These are phyloP conservation scores for Drosophila kikkawai DNA, from an alignment of 1,140 invertebrate genomes.

Conservation along the genomic window DNA sequence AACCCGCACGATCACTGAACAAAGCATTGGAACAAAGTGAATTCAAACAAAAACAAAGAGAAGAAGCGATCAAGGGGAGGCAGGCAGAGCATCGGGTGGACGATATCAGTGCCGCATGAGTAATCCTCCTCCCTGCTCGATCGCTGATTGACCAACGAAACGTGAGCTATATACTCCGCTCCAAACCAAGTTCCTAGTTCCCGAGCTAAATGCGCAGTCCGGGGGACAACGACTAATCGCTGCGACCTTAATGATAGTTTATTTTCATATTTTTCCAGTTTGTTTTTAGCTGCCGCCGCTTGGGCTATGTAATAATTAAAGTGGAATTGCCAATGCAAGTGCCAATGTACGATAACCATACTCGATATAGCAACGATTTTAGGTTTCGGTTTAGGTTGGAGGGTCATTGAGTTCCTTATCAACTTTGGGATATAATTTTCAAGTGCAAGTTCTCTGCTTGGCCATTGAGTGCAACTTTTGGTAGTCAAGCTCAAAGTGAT, in stretches of 20 bases:
- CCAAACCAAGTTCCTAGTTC: neutral
- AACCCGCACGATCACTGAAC: slow-evolving; percentile 40
- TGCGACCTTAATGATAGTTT: slow-evolving; percentile 43
- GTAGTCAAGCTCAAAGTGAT: slow-evolving; percentile 7
- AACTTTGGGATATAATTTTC: slow-evolving; percentile 5
- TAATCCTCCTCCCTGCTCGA: slow-evolving; percentile 18
- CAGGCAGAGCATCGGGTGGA: neutral
- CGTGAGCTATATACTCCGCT: slow-evolving; percentile 11
- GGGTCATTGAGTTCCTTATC: slow-evolving; percentile 11
- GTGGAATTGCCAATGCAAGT: neutral
- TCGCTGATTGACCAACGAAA: slow-evolving; percentile 8
- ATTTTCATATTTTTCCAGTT: slow-evolving; percentile 8
- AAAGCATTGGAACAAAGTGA: slow-evolving; percentile 30
- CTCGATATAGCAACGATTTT: neutral
- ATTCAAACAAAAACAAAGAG: slow-evolving; percentile 28
- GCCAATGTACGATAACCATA: slow-evolving; percentile 25
- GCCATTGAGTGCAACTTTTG: neutral
- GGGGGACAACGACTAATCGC: slow-evolving; percentile 28
- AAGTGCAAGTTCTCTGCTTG: slow-evolving; percentile 14
- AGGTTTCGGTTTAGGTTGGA: neutral
- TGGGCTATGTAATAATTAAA: neutral
- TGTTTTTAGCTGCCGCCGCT: slow-evolving; percentile 13
- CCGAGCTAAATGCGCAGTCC: slow-evolving; percentile 22
- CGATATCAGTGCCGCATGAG: slow-evolving; percentile 27
- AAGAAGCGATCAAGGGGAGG: neutral